phyloP scores from a whole-genome alignment of 2,113 vertebrate species.

The Dipodomys stephensi region DNA sequence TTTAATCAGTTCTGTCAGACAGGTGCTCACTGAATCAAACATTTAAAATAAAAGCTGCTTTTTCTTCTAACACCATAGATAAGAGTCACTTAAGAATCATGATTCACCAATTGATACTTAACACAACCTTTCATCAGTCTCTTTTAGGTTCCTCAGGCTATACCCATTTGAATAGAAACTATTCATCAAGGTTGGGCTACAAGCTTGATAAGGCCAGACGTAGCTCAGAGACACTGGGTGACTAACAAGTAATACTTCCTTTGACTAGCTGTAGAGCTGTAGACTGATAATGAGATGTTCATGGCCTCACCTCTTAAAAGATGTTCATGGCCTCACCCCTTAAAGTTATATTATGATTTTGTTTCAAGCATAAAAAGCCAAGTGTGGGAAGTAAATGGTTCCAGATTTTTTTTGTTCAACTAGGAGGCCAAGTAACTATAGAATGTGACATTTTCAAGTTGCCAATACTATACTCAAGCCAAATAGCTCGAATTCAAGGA shows the following conservation, averaged over 20 bases:
- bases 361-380: neutral
- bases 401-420: neutral
- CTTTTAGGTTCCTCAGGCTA: neutral
- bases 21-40: slow-evolving; percentile 47
- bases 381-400: neutral
- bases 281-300: neutral
- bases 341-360: neutral
- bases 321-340: neutral
- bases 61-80: neutral
- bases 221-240: neutral
- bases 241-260: neutral
- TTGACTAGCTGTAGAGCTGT: neutral
- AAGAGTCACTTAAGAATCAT: neutral
- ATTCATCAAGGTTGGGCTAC: neutral
- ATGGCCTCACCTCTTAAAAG: neutral
- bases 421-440: neutral
- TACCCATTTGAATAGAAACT: neutral
- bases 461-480: neutral
- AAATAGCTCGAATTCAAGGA: neutral
- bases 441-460: neutral
- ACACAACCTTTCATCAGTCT: neutral
- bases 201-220: neutral
- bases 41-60: neutral
- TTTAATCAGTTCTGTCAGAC: neutral
- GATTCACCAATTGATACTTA: neutral